Evolutionary conservation across 1,140 invertebrate genomes (phyloP).

Genomic region (Heliconius hermathena): DNA sequence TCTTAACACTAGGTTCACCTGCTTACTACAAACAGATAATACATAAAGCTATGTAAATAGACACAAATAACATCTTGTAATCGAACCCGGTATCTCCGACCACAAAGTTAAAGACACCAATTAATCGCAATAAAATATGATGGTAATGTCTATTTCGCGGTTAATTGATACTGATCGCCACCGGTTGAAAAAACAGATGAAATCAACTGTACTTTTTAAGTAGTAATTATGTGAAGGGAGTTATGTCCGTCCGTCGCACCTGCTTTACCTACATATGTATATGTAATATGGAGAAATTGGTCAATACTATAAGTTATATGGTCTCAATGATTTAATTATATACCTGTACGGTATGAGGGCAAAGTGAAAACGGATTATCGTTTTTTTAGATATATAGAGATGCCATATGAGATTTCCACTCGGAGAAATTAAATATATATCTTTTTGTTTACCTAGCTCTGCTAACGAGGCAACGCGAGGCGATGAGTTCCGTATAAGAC

Average conservation of each 20-base stretch:
- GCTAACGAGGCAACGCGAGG: too few relatives aligned
- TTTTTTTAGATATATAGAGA: too few relatives aligned
- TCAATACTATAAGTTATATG: too few relatives aligned
- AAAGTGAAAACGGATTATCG: too few relatives aligned
- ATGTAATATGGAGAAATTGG: background rate
- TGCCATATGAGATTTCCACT: too few relatives aligned
- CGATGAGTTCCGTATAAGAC: too few relatives aligned
- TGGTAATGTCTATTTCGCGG: background rate
- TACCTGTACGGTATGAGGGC: too few relatives aligned
- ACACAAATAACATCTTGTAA: background rate
- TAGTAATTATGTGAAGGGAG: background rate
- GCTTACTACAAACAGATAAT: background rate
- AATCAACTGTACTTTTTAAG: background rate
- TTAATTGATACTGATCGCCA: background rate
- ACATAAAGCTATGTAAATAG: background rate
- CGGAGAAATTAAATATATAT: too few relatives aligned
- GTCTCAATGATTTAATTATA: too few relatives aligned
- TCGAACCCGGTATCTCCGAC: background rate
- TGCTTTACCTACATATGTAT: background rate
- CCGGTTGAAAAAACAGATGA: background rate
- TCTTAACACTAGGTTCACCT: background rate
- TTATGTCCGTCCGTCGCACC: background rate
- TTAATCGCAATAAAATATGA: constrained; percentile 7
- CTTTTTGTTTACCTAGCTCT: too few relatives aligned
- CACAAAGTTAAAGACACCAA: background rate